phyloP scores from a whole-genome alignment of 2,888 invertebrate genomes.

The Eledona agricola region DNA sequence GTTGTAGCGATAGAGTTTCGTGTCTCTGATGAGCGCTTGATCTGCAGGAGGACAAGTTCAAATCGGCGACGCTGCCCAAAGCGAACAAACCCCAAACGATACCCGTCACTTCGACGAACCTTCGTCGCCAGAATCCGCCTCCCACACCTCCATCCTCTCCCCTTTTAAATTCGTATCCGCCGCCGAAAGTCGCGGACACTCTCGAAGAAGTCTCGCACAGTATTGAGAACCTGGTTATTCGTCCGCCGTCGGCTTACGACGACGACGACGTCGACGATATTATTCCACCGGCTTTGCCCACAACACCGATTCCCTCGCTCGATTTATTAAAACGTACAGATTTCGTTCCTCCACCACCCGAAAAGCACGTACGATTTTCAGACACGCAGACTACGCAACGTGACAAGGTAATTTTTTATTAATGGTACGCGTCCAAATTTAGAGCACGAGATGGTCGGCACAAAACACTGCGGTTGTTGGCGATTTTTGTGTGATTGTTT shows the following conservation, averaged over 20 bases:
- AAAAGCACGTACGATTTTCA: conserved; percentile 44
- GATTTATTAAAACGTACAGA: conserved; percentile 26
- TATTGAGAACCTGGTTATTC: conserved; percentile 24
- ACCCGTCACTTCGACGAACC: neutral
- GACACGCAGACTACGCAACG: conserved; percentile 13
- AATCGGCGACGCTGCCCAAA: conserved; percentile 16
- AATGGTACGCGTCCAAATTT: neutral
- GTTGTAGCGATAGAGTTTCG: neutral
- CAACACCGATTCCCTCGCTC: conserved; percentile 23
- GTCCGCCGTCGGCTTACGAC: conserved; percentile 5
- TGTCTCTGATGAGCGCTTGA: neutral
- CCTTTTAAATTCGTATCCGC: neutral
- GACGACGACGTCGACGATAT: neutral
- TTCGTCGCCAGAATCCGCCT: neutral
- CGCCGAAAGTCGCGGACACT: conserved; percentile 1
- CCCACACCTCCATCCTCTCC: conserved; percentile 22
- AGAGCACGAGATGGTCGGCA: conserved; percentile 1
- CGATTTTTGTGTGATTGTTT: conserved; percentile 3
- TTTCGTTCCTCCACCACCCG: conserved; percentile 41
- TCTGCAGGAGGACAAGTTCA: conserved; percentile 2
- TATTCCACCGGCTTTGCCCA: conserved; percentile 11
- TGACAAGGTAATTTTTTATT: conserved; percentile 42
- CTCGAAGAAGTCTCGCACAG: conserved; percentile 16
- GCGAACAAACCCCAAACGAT: conserved; percentile 4
- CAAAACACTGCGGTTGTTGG: conserved; percentile 20